Evolutionary conservation across 2,888 invertebrate genomes (phyloP).

Genomic region (Cosmopolites sordidus): DNA sequence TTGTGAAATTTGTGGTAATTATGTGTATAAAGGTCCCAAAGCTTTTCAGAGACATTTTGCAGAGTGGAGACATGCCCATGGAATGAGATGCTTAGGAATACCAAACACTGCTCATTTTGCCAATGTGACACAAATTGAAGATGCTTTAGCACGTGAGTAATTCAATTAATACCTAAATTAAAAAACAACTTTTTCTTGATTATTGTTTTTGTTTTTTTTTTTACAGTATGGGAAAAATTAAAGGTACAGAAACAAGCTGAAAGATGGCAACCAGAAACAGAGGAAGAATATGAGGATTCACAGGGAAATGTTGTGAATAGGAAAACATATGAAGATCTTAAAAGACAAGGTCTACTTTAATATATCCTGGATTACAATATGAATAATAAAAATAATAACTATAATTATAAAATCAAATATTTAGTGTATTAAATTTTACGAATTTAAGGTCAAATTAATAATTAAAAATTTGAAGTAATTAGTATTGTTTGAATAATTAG

Average conservation of each 20-base stretch:
- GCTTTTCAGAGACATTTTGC: slow-evolving; percentile 99
- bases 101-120: slow-evolving; percentile 99
- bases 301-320: slow-evolving; percentile 97
- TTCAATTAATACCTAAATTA: too few species aligned
- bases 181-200: slow-evolving; percentile 35
- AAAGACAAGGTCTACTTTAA: slow-evolving; percentile 93
- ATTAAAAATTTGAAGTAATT: too few species aligned
- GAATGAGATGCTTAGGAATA: slow-evolving; percentile 95
- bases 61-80: slow-evolving; percentile 84
- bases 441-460: too few species aligned
- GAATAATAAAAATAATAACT: too few species aligned
- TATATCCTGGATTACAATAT: background rate
- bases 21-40: slow-evolving; percentile 97
- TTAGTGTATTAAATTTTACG: background rate
- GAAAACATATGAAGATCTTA: slow-evolving; percentile 97
- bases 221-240: slow-evolving; percentile 98
- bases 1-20: slow-evolving; percentile 99
- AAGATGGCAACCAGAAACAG: slow-evolving; percentile 93
- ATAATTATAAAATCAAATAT: too few species aligned
- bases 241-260: slow-evolving; percentile 93
- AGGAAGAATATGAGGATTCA: slow-evolving; percentile 99
- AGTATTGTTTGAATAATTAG: too few species aligned
- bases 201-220: too few species aligned
- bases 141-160: slow-evolving; percentile 81
- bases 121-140: slow-evolving; percentile 98